Conservation (phyloP, 2,888 invertebrate species). For the Netelia melanura region DNA sequence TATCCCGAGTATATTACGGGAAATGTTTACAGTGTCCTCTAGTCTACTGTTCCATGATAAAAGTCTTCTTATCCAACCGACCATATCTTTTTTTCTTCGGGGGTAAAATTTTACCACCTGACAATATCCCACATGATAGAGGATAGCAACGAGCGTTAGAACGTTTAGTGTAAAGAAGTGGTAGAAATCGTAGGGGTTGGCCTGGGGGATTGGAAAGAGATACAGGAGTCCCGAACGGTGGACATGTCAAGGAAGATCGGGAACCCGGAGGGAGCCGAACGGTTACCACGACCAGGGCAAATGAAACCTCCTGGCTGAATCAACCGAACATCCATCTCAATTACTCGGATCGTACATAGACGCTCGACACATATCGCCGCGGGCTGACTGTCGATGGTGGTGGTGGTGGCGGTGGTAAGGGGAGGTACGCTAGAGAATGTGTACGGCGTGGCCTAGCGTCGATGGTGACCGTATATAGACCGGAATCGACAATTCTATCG, state of each 20-base stretch:
- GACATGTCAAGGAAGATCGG: constrained; percentile 35
- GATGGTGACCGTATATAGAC: constrained; percentile 13
- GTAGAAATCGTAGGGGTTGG: constrained; percentile 47
- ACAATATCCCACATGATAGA: neutral
- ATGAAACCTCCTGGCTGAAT: constrained; percentile 74
- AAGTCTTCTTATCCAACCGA: constrained; percentile 2
- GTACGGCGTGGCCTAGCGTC: constrained; percentile 12
- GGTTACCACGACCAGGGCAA: constrained; percentile 46
- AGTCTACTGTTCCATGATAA: constrained; percentile 9
- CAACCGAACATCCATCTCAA: constrained; percentile 81
- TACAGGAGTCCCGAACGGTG: constrained; percentile 38
- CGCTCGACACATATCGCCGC: constrained; percentile 66
- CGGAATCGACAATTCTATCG: constrained; percentile 79
- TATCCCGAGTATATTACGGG: constrained; percentile 20
- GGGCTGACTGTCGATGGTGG: constrained; percentile 33
- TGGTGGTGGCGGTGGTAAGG: constrained; percentile 32
- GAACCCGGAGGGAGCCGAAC: neutral
- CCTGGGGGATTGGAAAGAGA: constrained; percentile 37
- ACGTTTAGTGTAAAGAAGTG: constrained; percentile 16
- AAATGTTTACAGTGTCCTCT: constrained; percentile 19
- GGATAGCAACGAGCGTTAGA: constrained; percentile 9
- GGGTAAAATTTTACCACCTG: neutral
- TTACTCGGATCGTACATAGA: constrained; percentile 76
- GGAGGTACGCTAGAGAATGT: constrained; percentile 22
- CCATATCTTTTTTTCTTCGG: neutral